A percentile compares a stretch with the other conserved stretches of the same genome.
These are phyloP conservation scores for Tenthredo amoena DNA, from an alignment of 2,888 invertebrate genomes.

Conservation along the genomic window DNA sequence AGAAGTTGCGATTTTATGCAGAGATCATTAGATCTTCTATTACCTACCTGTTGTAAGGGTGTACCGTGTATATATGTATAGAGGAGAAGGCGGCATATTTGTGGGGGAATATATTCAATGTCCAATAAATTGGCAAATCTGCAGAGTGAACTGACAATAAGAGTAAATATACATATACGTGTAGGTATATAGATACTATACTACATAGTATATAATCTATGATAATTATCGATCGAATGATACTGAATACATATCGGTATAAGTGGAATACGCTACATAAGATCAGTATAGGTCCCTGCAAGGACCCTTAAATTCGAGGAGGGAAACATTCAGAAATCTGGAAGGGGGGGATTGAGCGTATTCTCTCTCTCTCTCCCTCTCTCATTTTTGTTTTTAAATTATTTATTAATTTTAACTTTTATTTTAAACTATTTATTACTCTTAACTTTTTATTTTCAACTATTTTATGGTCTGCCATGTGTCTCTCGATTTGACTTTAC, in stretches of 20 bases:
- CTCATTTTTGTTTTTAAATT: too few relatives aligned
- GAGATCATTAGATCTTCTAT: neutral
- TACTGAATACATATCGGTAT: neutral
- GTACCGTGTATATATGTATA: neutral
- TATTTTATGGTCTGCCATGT: too few relatives aligned
- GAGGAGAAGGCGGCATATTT: neutral
- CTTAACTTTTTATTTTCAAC: too few relatives aligned
- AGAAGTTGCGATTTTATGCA: constrained; percentile 3
- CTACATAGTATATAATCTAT: neutral
- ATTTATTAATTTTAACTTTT: too few relatives aligned
- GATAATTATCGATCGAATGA: neutral
- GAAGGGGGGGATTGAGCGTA: neutral
- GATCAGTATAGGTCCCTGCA: neutral
- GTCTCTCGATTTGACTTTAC: too few relatives aligned
- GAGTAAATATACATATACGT: neutral
- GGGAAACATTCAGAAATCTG: neutral
- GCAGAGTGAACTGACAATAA: neutral
- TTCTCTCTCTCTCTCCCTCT: too few relatives aligned
- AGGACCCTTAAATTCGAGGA: neutral
- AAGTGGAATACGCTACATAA: neutral
- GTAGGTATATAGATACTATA: neutral
- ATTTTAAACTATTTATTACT: too few relatives aligned
- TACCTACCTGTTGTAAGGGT: neutral
- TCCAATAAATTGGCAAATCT: neutral
- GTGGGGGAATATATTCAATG: neutral